These are phyloP conservation scores for Ephydatia muelleri DNA, from an alignment of 37 sponge, comb jelly and placozoan genomes.

Conservation along the genomic window DNA sequence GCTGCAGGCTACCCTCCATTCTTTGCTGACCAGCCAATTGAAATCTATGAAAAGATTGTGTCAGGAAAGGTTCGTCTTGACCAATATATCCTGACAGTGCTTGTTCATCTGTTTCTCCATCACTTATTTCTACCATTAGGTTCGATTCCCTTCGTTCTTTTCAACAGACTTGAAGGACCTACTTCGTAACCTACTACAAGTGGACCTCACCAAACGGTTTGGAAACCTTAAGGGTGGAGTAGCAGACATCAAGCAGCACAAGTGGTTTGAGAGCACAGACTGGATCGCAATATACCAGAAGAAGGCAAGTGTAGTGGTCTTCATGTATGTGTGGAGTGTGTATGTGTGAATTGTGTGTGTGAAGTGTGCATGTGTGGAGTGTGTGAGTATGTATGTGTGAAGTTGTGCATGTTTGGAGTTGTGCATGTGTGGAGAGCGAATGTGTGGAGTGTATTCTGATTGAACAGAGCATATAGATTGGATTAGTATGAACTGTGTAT, in stretches of 20 bases:
- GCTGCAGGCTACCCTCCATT: slow-evolving; percentile 99
- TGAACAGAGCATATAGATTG: too few relatives aligned
- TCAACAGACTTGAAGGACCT: slow-evolving; percentile 97
- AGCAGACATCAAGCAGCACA: slow-evolving; percentile 90
- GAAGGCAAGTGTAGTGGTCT: slow-evolving; percentile 61
- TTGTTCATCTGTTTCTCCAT: background rate
- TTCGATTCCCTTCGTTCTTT: slow-evolving; percentile 97
- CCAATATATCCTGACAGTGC: background rate
- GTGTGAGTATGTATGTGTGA: background rate
- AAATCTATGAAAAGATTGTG: slow-evolving; percentile 99
- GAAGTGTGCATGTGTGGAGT: too few relatives aligned
- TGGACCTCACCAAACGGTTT: slow-evolving; percentile 96
- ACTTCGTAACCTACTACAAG: slow-evolving; percentile 94
- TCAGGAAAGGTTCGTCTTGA: slow-evolving; percentile 81
- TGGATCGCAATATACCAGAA: slow-evolving; percentile 94
- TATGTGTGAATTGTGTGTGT: too few relatives aligned
- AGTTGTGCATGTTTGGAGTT: background rate
- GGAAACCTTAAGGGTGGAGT: slow-evolving; percentile 99
- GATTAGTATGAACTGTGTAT: too few relatives aligned
- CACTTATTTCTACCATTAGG: slow-evolving; percentile 39
- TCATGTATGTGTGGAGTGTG: background rate
- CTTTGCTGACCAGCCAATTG: slow-evolving; percentile 99
- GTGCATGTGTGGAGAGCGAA: too few relatives aligned
- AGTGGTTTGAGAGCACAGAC: slow-evolving; percentile 90
- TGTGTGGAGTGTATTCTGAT: too few relatives aligned